A percentile compares a stretch with the other conserved stretches of the same genome.
phyloP scores from a whole-genome alignment of 2,888 invertebrate genomes.

The Dorcus parallelipipedus region DNA sequence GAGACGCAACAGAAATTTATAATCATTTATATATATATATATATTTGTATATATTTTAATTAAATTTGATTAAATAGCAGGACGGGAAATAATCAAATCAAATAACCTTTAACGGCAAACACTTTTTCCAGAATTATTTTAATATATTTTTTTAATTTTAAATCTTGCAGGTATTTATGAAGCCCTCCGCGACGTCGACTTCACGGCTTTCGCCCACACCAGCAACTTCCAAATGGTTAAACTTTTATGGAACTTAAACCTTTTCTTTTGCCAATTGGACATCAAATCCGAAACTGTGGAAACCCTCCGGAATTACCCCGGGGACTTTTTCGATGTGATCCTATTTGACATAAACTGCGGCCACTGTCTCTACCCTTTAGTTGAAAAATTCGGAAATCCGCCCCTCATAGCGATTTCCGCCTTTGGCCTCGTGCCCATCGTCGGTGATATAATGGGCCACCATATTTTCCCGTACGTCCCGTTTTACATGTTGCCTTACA shows the following conservation, averaged over 20 bases:
- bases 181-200: too few species aligned
- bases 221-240: too few species aligned
- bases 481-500: conserved; percentile 22
- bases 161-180: too few species aligned
- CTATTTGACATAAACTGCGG: conserved; percentile 23
- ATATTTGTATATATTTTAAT: too few species aligned
- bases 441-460: conserved; percentile 20
- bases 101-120: too few species aligned
- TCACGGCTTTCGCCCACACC: too few species aligned
- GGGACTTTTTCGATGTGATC: conserved; percentile 27
- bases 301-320: conserved; percentile 23
- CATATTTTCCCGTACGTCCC: conserved; percentile 32
- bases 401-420: conserved; percentile 26
- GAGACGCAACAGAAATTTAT: too few species aligned
- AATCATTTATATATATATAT: too few species aligned
- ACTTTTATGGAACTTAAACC: conserved; percentile 7
- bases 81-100: too few species aligned
- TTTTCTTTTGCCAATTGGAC: conserved; percentile 19
- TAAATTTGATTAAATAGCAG: too few species aligned
- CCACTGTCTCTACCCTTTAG: conserved; percentile 25
- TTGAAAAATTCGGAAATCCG: conserved; percentile 26
- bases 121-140: too few species aligned
- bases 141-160: too few species aligned
- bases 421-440: conserved; percentile 18
- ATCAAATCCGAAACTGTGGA: conserved; percentile 18